Percentiles rank a stretch among this genome's conserved stretches.
These are phyloP conservation scores for Oligia strigilis DNA, from an alignment of 2,888 invertebrate genomes.

Conservation along the genomic window DNA sequence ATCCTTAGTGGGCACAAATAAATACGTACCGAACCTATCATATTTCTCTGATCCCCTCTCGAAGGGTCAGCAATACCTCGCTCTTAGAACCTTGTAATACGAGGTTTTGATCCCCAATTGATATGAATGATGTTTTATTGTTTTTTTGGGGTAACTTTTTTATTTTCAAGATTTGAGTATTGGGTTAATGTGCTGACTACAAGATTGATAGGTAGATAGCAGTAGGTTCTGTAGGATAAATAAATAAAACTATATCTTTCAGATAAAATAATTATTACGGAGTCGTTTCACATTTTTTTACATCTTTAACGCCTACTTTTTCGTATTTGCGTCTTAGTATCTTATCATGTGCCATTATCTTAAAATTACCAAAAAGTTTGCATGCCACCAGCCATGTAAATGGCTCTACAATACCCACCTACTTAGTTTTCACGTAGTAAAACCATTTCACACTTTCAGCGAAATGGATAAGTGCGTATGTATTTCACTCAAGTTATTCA, in stretches of 20 bases:
- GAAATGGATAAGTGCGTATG: neutral
- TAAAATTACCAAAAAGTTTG: no score
- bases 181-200: slow-evolving; percentile 19
- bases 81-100: slow-evolving; percentile 72
- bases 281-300: no score
- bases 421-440: no score
- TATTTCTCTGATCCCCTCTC: slow-evolving; percentile 88
- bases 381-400: no score
- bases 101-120: slow-evolving; percentile 76
- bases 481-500: neutral
- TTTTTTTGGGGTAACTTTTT: slow-evolving; percentile 64
- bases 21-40: slow-evolving; percentile 86
- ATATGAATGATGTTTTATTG: slow-evolving; percentile 76
- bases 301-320: no score
- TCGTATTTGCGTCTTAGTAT: no score
- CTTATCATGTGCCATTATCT: no score
- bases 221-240: neutral
- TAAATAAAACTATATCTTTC: no score
- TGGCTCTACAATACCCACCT: no score
- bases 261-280: no score
- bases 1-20: slow-evolving; percentile 89
- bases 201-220: neutral
- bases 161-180: slow-evolving; percentile 19
- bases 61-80: slow-evolving; percentile 85
- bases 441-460: neutral